Evolutionary conservation across 2,797 vertebrate species (phyloP).

Genomic region (Moxostoma hubbsi): DNA sequence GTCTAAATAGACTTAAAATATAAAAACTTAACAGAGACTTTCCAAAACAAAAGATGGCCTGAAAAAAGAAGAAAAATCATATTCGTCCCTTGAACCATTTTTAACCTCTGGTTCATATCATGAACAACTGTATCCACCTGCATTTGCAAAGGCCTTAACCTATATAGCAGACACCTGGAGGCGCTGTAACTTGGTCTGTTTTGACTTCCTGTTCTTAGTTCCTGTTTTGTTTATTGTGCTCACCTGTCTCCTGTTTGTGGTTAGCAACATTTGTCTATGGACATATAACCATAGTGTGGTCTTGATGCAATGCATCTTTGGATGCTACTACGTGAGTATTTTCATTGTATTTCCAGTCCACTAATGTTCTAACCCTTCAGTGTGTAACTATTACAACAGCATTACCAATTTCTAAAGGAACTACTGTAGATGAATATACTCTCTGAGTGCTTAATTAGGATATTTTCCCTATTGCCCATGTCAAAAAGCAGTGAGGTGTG

Average conservation of each 20-base stretch:
- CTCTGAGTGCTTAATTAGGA: not conserved
- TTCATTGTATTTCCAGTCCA: not conserved
- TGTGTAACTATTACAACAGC: not conserved
- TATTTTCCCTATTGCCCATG: not conserved
- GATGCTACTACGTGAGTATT: not conserved
- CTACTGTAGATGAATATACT: not conserved
- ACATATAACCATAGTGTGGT: not conserved
- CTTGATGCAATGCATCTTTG: not conserved
- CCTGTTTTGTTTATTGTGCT: not conserved
- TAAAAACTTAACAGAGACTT: too few species aligned
- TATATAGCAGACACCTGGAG: slow-evolving; percentile 7
- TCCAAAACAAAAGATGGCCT: too few species aligned
- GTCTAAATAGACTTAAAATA: too few species aligned
- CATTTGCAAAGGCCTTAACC: not conserved
- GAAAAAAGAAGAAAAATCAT: too few species aligned
- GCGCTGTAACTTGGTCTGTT: not conserved
- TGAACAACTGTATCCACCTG: too few species aligned
- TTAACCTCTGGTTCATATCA: too few species aligned
- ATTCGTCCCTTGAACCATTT: too few species aligned
- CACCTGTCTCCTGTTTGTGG: not conserved
- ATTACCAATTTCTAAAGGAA: not conserved
- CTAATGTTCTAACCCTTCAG: not conserved
- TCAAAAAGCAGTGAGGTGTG: not conserved
- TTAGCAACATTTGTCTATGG: too few species aligned
- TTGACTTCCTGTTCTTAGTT: slow-evolving; percentile 3